Percentiles rank a stretch among this genome's conserved stretches.
These are phyloP conservation scores for pig (Sus scrofa) DNA, from an alignment of 2,113 vertebrate species.

Conservation along the genomic window T2T-Sscrofa CM000825.6:50953001-50953500, in stretches of 20 bases:
- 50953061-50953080: neutral
- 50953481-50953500: too few relatives aligned
- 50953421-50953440: fast-evolving
- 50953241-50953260: neutral
- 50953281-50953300: neutral
- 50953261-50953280: fast-evolving
- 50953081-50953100: too few relatives aligned
- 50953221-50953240: fast-evolving
- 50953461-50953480: neutral
- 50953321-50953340: neutral
- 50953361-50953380: neutral
- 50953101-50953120: neutral
- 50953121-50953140: neutral
- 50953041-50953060: neutral
- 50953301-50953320: neutral
- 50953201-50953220: neutral
- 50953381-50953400: neutral
- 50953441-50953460: neutral
- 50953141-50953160: neutral
- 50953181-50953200: neutral
- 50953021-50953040: neutral
- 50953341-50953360: too few relatives aligned
- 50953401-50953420: neutral
- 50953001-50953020: neutral
- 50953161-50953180: neutral